phyloP scores from a whole-genome alignment of 2,113 vertebrate genomes.

The Seriola aureovittata region DNA sequence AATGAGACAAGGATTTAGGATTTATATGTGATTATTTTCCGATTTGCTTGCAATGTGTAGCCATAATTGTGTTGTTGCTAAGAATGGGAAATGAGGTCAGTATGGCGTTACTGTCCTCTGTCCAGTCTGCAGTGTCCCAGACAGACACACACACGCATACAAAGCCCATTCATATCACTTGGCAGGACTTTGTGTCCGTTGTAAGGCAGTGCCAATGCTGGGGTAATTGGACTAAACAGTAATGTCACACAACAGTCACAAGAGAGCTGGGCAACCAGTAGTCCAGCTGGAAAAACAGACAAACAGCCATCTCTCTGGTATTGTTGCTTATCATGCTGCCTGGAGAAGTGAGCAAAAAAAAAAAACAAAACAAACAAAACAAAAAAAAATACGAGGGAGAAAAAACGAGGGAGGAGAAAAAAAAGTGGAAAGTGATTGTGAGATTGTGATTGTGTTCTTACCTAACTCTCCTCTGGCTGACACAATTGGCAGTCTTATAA shows the following conservation, averaged over 20 bases:
- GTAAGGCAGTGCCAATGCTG: slow-evolving; percentile 58
- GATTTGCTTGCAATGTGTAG: slow-evolving; percentile 51
- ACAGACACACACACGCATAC: slow-evolving; percentile 55
- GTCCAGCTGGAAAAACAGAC: slow-evolving; percentile 33
- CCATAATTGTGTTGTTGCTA: slow-evolving; percentile 63
- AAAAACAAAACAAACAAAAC: background rate
- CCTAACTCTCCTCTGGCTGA: slow-evolving; percentile 92
- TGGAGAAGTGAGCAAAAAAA: slow-evolving; percentile 17
- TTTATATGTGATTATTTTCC: slow-evolving; percentile 70
- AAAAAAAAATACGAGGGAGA: too few relatives aligned
- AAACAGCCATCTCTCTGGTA: slow-evolving; percentile 9
- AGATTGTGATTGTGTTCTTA: slow-evolving; percentile 49
- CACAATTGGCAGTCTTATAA: slow-evolving; percentile 91
- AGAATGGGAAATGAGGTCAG: slow-evolving; percentile 78
- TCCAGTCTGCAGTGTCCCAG: slow-evolving; percentile 66
- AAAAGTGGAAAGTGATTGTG: background rate
- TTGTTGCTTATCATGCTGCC: background rate
- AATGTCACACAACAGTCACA: slow-evolving; percentile 69
- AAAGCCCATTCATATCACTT: slow-evolving; percentile 78
- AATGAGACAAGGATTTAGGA: slow-evolving; percentile 62
- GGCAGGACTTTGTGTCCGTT: slow-evolving; percentile 74
- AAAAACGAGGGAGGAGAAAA: background rate
- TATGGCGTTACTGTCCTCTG: slow-evolving; percentile 67
- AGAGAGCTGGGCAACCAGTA: slow-evolving; percentile 49
- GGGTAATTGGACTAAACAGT: slow-evolving; percentile 77